Percentiles rank a stretch among this genome's conserved stretches.
These are phyloP conservation scores for Manis javanica DNA, from an alignment of 2,797 vertebrate genomes.

Conservation along the genomic window DNA sequence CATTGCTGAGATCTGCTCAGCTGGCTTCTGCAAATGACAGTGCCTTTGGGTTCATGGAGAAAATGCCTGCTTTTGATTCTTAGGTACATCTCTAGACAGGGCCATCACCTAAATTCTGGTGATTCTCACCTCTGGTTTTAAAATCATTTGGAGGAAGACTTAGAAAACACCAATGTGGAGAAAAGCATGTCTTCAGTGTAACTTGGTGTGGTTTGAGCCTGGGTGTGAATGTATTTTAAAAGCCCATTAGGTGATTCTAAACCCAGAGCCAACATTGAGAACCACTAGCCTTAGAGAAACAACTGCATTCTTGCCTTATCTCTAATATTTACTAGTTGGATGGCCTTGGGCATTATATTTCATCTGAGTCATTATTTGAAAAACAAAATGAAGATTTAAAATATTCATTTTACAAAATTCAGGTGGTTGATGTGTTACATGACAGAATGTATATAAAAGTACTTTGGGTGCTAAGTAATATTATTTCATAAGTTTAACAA, in stretches of 20 bases:
- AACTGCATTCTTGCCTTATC: neutral
- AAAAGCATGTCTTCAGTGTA: neutral
- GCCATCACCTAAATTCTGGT: neutral
- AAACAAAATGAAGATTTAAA: neutral
- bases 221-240: neutral
- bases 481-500: neutral
- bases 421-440: neutral
- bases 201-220: neutral
- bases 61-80: neutral
- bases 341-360: neutral
- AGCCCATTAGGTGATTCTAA: neutral
- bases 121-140: neutral
- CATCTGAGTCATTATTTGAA: neutral
- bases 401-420: neutral
- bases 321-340: neutral
- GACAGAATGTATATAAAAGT: neutral
- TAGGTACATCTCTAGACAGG: too few relatives aligned
- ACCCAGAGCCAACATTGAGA: neutral
- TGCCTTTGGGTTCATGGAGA: neutral
- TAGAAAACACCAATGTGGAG: neutral
- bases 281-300: neutral
- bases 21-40: neutral
- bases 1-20: neutral
- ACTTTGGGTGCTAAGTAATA: neutral
- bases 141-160: neutral